phyloP scores from a whole-genome alignment of 35 echinoderm and acorn worm species.

The Patiria miniata region DNA sequence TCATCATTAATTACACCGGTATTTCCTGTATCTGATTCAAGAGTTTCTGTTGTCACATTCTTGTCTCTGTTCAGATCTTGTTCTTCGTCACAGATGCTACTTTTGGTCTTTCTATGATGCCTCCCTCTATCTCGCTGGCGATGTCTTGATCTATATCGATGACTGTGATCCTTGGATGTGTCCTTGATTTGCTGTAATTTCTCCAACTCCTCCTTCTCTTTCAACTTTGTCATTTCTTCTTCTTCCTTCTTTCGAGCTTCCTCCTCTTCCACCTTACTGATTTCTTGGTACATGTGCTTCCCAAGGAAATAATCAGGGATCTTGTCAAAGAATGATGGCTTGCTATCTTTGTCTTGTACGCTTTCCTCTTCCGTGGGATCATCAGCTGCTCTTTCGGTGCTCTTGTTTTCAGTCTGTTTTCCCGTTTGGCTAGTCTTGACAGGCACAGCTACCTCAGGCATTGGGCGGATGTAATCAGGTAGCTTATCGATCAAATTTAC shows the following conservation, averaged over 20 bases:
- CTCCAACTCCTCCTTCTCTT: neutral
- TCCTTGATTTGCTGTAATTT: neutral
- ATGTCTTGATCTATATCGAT: neutral
- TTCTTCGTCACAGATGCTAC: too few relatives aligned
- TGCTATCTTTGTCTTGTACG: neutral
- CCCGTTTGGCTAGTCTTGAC: neutral
- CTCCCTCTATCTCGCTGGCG: neutral
- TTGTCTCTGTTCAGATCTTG: too few relatives aligned
- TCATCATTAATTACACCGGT: too few relatives aligned
- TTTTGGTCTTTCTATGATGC: too few relatives aligned
- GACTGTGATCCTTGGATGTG: neutral
- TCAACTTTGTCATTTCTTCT: neutral
- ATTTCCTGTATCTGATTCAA: too few relatives aligned
- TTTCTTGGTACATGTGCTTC: slow-evolving; percentile 41
- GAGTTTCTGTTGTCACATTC: too few relatives aligned
- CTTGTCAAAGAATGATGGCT: slow-evolving; percentile 38
- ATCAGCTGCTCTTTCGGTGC: neutral
- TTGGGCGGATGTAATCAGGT: slow-evolving; percentile 6
- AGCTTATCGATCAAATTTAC: neutral
- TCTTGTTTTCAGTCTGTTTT: neutral
- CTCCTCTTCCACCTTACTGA: neutral
- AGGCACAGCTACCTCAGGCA: neutral
- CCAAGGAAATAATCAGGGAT: slow-evolving; percentile 37
- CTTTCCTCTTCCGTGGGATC: neutral
- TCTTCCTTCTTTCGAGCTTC: slow-evolving; percentile 4